Conservation (phyloP, 2,888 invertebrate species). For the Bellardia pandia region DNA sequence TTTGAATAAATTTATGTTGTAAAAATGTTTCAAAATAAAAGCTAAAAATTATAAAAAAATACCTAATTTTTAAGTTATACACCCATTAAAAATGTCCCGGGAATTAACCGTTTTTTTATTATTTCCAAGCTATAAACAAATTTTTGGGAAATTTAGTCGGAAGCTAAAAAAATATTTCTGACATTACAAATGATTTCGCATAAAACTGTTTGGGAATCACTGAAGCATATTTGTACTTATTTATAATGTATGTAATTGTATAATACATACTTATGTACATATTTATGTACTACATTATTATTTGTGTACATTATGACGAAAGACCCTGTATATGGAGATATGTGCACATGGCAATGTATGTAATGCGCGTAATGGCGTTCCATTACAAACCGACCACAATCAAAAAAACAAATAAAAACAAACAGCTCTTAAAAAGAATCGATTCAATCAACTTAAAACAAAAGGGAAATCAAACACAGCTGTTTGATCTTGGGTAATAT, state of each 20-base stretch:
- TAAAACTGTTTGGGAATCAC: not conserved
- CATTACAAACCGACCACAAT: not conserved
- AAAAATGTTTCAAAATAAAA: no score
- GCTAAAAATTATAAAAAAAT: no score
- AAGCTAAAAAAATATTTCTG: no score
- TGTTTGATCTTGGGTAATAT: slow-evolving; percentile 1
- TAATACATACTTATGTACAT: not conserved
- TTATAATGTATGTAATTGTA: slow-evolving; percentile 7
- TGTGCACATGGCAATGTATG: slow-evolving; percentile 13
- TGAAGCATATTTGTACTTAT: not conserved
- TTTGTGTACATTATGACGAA: slow-evolving; percentile 48
- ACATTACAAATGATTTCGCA: no score
- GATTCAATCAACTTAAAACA: not conserved
- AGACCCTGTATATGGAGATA: slow-evolving; percentile 60
- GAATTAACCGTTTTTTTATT: no score
- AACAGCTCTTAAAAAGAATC: slow-evolving; percentile 10
- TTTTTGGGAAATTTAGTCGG: no score
- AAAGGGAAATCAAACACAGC: slow-evolving; percentile 3
- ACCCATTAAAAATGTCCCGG: no score
- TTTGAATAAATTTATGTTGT: no score
- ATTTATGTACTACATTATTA: not conserved
- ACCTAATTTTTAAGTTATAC: no score
- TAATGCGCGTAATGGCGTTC: slow-evolving; percentile 39
- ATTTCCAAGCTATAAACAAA: no score
- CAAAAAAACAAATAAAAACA: not conserved